Evolutionary conservation across 2,113 vertebrate genomes (phyloP).

Genomic region (Siniperca chuatsi): DNA sequence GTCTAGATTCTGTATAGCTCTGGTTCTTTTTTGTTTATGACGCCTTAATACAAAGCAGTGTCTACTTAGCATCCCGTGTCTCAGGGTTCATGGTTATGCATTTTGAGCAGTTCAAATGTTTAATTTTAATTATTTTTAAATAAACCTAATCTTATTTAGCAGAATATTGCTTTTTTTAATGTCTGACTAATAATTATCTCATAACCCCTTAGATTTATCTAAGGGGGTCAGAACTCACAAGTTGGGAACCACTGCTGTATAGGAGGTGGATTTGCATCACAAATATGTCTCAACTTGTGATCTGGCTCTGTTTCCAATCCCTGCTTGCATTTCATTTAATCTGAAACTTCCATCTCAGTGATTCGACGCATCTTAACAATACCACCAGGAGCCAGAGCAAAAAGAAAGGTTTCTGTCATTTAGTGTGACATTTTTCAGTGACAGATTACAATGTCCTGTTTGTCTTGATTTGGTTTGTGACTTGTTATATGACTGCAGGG

Average conservation of each 20-base stretch:
- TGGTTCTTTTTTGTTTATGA: background rate
- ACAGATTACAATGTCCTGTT: too few relatives aligned
- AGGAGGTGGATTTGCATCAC: background rate
- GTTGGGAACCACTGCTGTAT: background rate
- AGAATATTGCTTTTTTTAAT: background rate
- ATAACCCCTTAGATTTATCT: background rate
- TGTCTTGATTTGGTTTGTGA: conserved; percentile 6
- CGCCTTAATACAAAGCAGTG: background rate
- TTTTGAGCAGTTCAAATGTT: background rate
- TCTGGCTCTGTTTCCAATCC: background rate
- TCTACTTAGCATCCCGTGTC: background rate
- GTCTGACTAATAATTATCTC: background rate
- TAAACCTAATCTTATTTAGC: background rate
- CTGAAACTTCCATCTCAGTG: background rate
- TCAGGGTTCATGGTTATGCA: background rate
- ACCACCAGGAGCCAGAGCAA: background rate
- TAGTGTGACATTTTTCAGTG: background rate
- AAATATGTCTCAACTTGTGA: background rate
- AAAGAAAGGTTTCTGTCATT: background rate
- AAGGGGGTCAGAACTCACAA: background rate
- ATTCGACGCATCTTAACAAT: background rate
- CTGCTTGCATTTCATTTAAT: background rate
- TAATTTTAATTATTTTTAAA: background rate
- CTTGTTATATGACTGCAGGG: conserved; percentile 81
- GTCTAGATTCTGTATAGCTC: background rate